A percentile compares a stretch with the other conserved stretches of the same genome.
Evolutionary conservation across 2,797 vertebrate genomes (phyloP).

Genomic region (Myotis pilosus): DNA sequence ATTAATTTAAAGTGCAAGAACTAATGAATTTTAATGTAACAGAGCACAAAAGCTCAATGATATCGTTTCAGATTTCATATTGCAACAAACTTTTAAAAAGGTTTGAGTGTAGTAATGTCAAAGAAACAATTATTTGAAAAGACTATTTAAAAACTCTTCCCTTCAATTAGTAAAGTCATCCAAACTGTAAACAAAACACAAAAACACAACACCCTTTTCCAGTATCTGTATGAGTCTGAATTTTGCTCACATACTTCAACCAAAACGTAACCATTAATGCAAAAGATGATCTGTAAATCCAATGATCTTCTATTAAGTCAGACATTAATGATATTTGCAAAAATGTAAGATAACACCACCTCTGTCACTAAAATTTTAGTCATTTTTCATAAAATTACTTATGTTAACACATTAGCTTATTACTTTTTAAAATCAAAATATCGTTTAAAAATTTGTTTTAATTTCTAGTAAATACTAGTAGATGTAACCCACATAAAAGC

Average conservation of each 20-base stretch:
- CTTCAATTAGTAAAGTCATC: background rate
- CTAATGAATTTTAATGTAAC: background rate
- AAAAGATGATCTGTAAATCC: background rate
- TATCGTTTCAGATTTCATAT: background rate
- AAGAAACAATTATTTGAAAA: conserved; percentile 27
- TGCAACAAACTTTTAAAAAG: conserved; percentile 4
- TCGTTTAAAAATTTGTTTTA: background rate
- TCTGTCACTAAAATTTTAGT: background rate
- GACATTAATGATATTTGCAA: background rate
- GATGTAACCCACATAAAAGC: background rate
- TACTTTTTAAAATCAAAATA: background rate
- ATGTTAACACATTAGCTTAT: background rate
- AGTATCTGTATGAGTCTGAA: background rate
- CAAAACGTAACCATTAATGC: background rate
- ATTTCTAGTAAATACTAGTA: background rate
- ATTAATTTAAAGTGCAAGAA: background rate
- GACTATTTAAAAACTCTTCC: background rate
- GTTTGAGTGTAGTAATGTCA: background rate
- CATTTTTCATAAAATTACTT: background rate
- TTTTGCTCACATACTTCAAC: background rate
- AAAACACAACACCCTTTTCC: background rate
- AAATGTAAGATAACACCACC: background rate
- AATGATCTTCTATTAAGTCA: background rate
- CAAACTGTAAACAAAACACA: background rate
- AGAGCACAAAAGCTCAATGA: background rate